Evolutionary conservation across 2,888 invertebrate genomes (phyloP), one percentile per base, ranked within the genome.

Genomic region (Pheosia gnoma): DNA sequence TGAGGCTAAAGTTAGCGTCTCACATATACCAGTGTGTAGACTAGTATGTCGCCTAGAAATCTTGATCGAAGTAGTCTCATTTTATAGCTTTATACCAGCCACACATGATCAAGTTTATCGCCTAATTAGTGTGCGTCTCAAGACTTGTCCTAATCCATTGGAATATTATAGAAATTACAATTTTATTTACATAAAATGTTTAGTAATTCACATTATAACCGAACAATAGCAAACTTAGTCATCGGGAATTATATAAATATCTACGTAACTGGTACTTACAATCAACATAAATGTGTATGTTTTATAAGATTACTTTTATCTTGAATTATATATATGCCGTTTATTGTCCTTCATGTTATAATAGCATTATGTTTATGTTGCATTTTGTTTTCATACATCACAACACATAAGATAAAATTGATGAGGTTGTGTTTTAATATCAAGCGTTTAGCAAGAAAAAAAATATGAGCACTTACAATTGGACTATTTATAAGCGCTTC

Each of bases 11-110:
- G 36, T 36, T 36, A 25, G 36, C 25, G 8, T 13, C 41, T 49
- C 53, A 56, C 60, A 62, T 67, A 43, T 43, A 0, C 62, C 59
- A 61, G 74, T 74, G 78, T 77, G 78, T 77, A 77, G 78, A 74
- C 80, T 57, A 52, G 68, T 64, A 59, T 58, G 71, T 69, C 73
- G 70, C 62, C 63, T 69, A 66, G 67, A 69, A 70, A 69, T 64
- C 69, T 70, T 72, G 67, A 72, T 66, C 60, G 61, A 57, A 70
- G 53, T 61, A 37, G 62, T 67, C 62, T 65, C 9, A 8, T 9
- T 43, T 9, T 43, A 10, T 8, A 9, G 9, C 3, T 43, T 43
- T 10, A 43, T 43, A 8, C 10, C 43, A 9, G 10, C 13, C 11
- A n/a, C 25, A 25, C 25, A 25, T 25, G 2, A 25, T 25, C 2